Conservation (phyloP, 2,888 invertebrate species). For the Ptilodon capucinus region DNA sequence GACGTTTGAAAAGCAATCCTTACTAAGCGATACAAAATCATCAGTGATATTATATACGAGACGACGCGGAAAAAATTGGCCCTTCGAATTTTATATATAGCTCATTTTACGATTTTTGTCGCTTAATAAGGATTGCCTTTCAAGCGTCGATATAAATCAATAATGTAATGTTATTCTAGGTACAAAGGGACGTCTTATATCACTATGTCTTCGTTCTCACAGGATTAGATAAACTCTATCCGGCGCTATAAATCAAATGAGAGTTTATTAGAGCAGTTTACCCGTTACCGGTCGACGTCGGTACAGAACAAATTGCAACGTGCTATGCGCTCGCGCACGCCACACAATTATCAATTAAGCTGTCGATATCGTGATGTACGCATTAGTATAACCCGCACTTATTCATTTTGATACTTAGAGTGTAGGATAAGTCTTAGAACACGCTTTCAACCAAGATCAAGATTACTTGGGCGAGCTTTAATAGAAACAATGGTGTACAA, state of each 20-base stretch:
- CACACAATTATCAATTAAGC: conserved; percentile 47
- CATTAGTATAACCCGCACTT: conserved; percentile 18
- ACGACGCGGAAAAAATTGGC: no score
- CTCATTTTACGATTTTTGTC: no score
- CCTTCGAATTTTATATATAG: no score
- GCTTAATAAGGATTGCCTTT: no score
- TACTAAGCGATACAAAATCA: no score
- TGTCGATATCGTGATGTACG: conserved; percentile 44
- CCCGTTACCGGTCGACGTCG: conserved; percentile 9
- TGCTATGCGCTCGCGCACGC: conserved; percentile 31
- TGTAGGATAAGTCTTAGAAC: conserved; percentile 5
- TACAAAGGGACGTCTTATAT: neutral
- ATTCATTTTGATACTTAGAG: conserved; percentile 13
- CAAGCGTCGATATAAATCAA: no score
- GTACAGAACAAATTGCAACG: conserved; percentile 28
- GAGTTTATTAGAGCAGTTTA: neutral
- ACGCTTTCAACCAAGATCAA: conserved; percentile 7
- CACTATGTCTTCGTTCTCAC: neutral
- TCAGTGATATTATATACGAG: no score
- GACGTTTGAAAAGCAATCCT: no score
- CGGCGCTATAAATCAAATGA: neutral
- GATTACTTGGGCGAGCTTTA: conserved; percentile 16
- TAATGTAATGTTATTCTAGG: no score
- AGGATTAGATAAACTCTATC: neutral
- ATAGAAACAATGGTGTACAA: conserved; percentile 3